Evolutionary conservation across 2,888 invertebrate species (phyloP), one percentile per base, ranked within the genome.

Genomic region (Lasioglossum malachurum): DNA sequence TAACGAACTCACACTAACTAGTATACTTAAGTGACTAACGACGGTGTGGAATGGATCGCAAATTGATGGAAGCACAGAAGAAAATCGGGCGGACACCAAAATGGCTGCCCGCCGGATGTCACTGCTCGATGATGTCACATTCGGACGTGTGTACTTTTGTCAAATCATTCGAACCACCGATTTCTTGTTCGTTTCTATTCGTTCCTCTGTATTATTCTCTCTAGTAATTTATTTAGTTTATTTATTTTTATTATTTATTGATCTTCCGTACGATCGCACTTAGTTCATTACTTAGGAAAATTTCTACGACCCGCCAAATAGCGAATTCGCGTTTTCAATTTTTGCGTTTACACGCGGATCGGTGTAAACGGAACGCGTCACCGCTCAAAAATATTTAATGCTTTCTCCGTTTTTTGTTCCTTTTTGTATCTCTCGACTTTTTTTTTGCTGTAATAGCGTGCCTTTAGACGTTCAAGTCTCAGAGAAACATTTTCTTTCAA

Each of bases 1-100:
- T 88, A 84, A 78, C 46, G 78, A 87, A 90, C 85, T 86, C 79
- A 80, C 57, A 83, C 86, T 67, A 86, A 71, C 67, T 80, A 84
- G 85, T 67, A 82, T 72, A 79, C 64, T 87, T 41, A 83, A 89
- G 84, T 87, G 80, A 84, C 86, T 83, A 82, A 87, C 44, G 67
- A 72, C 67, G 74, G 74, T 23, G 77, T 38, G 75, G 69, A 72
- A 75, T 35, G 67, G 71, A 67, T 35, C 31, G 35, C 46, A 27
- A 27, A 57, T 23, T 0, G 64, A 60, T 60, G 60, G 1, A 67
- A 41, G 23, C 46, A 53, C n/a, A 69, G 14, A 71, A 80, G 74
- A 71, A 75, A 31, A 49, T n/a, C 14, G 44, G 23, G 27, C 16
- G 73, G 67, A 2, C 67, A 35, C 16, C 67, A 8, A 35, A 35